phyloP scores from a whole-genome alignment of 2,888 invertebrate genomes.

The Dasypolia templi region DNA sequence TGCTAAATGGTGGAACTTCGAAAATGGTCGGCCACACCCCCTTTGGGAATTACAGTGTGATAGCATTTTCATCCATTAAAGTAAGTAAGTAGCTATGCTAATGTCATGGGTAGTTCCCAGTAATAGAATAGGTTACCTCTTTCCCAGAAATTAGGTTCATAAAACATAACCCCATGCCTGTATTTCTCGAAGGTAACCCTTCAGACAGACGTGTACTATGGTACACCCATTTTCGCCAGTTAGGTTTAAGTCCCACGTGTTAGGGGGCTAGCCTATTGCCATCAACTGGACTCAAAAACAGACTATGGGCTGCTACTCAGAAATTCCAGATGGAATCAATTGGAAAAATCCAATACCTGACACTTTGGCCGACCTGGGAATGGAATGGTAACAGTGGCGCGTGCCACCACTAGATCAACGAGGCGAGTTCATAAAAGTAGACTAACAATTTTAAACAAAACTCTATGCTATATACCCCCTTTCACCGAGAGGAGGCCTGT shows the following conservation, averaged over 20 bases:
- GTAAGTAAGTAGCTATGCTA: background rate
- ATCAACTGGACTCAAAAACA: background rate
- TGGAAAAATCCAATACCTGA: background rate
- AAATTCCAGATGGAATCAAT: background rate
- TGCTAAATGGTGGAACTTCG: slow-evolving; percentile 15
- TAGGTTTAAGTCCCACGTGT: background rate
- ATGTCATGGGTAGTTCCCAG: background rate
- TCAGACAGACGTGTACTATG: background rate
- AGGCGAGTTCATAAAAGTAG: no score
- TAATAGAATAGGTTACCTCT: background rate
- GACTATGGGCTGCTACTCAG: background rate
- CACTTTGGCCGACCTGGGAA: background rate
- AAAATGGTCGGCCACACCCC: background rate
- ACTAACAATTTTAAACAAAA: no score
- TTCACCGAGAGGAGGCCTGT: no score
- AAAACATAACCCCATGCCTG: background rate
- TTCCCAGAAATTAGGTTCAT: background rate
- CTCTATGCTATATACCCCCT: no score
- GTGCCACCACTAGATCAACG: background rate
- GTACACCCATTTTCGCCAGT: background rate
- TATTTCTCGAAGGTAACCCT: background rate
- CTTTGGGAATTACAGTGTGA: background rate
- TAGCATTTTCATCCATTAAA: slow-evolving; percentile 7
- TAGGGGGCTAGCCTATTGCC: no score
- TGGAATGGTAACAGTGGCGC: background rate